Evolutionary conservation across 1,140 invertebrate genomes (phyloP).

Genomic region (Harpegnathos saltator): DNA sequence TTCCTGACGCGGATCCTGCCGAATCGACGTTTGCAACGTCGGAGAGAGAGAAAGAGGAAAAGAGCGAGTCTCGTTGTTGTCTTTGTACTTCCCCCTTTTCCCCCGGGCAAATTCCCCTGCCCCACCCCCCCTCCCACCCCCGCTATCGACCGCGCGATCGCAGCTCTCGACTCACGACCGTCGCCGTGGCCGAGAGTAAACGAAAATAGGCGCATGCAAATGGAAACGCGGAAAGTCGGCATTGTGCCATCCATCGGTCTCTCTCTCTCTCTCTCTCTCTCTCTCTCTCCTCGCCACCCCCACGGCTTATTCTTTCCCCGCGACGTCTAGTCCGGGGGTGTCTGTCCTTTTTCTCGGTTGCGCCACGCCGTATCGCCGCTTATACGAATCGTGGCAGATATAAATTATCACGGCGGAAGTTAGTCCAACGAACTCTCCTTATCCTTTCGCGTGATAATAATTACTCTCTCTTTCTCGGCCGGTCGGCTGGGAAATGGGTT

Average conservation of each 20-base stretch:
- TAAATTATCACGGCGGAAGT: constrained; percentile 76
- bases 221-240: constrained; percentile 61
- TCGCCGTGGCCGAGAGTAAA: not conserved
- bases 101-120: not conserved
- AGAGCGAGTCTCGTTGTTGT: not conserved
- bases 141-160: not conserved
- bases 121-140: not conserved
- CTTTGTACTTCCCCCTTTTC: too few relatives aligned
- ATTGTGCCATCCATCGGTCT: constrained; percentile 54
- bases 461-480: constrained; percentile 73
- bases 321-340: not conserved
- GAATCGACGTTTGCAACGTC: constrained; percentile 1
- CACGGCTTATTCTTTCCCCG: not conserved
- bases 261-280: too few relatives aligned
- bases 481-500: constrained; percentile 69
- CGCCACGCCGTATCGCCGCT: not conserved
- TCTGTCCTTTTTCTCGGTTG: not conserved
- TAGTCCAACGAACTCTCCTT: constrained; percentile 72
- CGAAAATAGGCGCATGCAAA: constrained; percentile 47
- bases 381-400: constrained; percentile 66
- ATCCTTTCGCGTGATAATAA: constrained; percentile 76
- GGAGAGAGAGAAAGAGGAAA: too few relatives aligned
- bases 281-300: constrained; percentile 5
- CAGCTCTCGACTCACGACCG: not conserved
- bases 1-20: not conserved